A percentile compares a stretch with the other conserved stretches of the same genome.
phyloP scores from a whole-genome alignment of 2,888 invertebrate species.

The Alloplasta piceator region DNA sequence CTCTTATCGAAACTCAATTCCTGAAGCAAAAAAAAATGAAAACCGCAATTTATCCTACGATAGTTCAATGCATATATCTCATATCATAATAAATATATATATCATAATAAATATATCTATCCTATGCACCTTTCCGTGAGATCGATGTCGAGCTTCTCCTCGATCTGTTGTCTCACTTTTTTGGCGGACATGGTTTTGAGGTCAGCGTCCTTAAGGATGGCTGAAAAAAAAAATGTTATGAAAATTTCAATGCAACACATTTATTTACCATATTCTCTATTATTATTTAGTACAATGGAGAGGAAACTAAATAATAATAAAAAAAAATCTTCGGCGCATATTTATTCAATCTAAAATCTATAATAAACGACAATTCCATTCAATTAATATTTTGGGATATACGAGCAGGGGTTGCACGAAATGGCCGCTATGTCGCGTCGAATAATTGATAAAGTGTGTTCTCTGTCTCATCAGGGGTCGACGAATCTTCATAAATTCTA shows the following conservation, averaged over 20 bases:
- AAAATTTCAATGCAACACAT: neutral
- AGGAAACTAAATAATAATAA: neutral
- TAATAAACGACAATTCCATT: neutral
- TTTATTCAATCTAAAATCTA: conserved; percentile 3
- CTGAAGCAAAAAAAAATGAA: too few species aligned
- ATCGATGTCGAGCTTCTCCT: conserved; percentile 91
- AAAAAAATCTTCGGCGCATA: conserved; percentile 1
- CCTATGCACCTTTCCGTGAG: conserved; percentile 86
- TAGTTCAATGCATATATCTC: too few species aligned
- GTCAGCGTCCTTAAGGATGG: conserved; percentile 94
- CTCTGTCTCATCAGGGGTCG: neutral
- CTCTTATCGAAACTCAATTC: too few species aligned
- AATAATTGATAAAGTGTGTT: conserved; percentile 37
- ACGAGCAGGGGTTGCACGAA: conserved; percentile 1
- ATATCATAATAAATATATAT: too few species aligned
- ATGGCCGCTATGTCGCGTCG: conserved; percentile 43
- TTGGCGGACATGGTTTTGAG: conserved; percentile 93
- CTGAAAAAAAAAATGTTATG: conserved; percentile 83
- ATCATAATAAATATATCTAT: too few species aligned
- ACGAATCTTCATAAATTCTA: conserved; percentile 41
- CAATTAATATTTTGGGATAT: neutral
- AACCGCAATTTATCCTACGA: too few species aligned
- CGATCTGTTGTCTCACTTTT: conserved; percentile 93
- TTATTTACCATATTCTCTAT: too few species aligned
- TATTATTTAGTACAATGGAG: too few species aligned